These are phyloP conservation scores for Akabosia matsudoensis DNA, from an alignment of 1,140 invertebrate species.

Conservation along the genomic window DNA sequence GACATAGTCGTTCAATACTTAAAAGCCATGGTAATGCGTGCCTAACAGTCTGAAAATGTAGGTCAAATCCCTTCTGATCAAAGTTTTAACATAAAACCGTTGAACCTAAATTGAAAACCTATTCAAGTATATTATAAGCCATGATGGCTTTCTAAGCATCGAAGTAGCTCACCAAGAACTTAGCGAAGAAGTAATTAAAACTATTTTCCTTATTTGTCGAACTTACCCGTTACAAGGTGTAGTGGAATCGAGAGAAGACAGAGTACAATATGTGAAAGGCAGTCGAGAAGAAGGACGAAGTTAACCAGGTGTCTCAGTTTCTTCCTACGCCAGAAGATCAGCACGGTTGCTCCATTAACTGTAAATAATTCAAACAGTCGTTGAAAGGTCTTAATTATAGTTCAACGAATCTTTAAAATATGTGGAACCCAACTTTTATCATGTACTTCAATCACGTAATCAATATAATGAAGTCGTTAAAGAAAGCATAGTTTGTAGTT, in stretches of 20 bases:
- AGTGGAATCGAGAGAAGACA: constrained; percentile 41
- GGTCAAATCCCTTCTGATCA: too few relatives aligned
- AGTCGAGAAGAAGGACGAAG: constrained; percentile 44
- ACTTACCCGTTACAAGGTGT: constrained; percentile 29
- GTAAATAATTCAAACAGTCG: constrained; percentile 26
- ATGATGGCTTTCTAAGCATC: too few relatives aligned
- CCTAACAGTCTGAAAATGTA: too few relatives aligned
- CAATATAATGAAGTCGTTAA: not conserved
- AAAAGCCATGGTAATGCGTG: too few relatives aligned
- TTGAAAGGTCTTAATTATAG: not conserved
- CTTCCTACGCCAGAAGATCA: constrained; percentile 41
- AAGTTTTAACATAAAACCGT: too few relatives aligned
- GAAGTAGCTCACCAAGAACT: too few relatives aligned
- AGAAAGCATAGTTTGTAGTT: too few relatives aligned
- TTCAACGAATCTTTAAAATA: not conserved
- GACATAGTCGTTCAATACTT: too few relatives aligned
- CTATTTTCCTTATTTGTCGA: too few relatives aligned
- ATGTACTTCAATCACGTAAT: not conserved
- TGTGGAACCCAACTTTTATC: not conserved
- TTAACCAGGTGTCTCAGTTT: constrained; percentile 43
- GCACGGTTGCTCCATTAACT: constrained; percentile 42
- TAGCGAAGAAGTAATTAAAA: too few relatives aligned
- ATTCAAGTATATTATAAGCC: too few relatives aligned
- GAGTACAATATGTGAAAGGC: constrained; percentile 41
- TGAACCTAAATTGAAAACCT: too few relatives aligned